A percentile compares a stretch with the other conserved stretches of the same genome.
These are phyloP conservation scores for Camelus bactrianus DNA, from an alignment of 2,113 vertebrate species.

Conservation along the genomic window DNA sequence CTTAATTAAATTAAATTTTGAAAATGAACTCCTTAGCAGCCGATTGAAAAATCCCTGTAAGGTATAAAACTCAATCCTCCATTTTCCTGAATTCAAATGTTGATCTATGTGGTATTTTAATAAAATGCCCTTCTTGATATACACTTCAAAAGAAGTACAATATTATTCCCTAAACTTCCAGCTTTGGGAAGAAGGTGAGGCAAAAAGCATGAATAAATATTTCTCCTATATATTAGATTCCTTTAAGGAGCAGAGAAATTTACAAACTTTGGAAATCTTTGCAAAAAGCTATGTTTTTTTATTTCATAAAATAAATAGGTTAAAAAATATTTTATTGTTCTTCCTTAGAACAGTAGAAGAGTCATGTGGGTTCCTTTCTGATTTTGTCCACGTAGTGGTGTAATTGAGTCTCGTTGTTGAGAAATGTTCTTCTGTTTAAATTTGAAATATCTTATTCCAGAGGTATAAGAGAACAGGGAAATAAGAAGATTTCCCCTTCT, in stretches of 20 bases:
- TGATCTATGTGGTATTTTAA: background rate
- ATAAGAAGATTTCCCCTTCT: background rate
- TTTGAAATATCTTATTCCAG: slow-evolving; percentile 1
- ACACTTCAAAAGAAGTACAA: background rate
- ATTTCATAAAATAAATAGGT: background rate
- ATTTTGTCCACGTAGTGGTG: background rate
- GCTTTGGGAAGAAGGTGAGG: slow-evolving; percentile 6
- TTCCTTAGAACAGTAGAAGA: background rate
- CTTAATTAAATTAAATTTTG: background rate
- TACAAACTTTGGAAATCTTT: background rate
- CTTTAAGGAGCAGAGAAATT: background rate
- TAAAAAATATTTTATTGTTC: background rate
- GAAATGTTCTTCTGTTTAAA: slow-evolving; percentile 28
- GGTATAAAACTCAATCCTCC: background rate
- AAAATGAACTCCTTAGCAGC: background rate
- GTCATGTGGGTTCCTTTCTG: background rate
- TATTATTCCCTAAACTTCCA: background rate
- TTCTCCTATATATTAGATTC: background rate
- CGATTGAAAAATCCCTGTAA: background rate
- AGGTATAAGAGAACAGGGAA: background rate
- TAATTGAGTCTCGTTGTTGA: background rate
- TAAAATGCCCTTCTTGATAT: background rate
- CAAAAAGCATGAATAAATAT: background rate
- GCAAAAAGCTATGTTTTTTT: background rate
- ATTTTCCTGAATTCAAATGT: background rate